phyloP scores from a whole-genome alignment of 2,797 vertebrate genomes.

The Sibirionetta formosa region DNA sequence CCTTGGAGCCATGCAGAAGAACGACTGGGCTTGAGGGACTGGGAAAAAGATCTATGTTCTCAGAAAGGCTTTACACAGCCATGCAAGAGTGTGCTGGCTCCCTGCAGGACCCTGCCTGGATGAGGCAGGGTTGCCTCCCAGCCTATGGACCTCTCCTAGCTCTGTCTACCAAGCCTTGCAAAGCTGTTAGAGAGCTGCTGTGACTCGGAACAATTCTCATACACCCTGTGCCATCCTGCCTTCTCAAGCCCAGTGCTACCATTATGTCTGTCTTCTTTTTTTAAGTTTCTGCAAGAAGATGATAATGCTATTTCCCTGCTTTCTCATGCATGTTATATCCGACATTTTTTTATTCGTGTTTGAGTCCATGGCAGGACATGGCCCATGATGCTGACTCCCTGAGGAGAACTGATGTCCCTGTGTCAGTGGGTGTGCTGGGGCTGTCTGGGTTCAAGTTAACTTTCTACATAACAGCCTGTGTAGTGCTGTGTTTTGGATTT shows the following conservation, averaged over 20 bases:
- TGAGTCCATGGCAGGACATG: background rate
- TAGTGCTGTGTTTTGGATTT: background rate
- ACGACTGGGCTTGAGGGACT: background rate
- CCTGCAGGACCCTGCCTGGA: background rate
- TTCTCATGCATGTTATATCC: background rate
- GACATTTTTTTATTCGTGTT: background rate
- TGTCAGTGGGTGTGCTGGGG: background rate
- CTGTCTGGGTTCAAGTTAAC: background rate
- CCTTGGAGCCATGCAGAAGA: background rate
- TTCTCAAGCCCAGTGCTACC: background rate
- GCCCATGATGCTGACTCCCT: background rate
- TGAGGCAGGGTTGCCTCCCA: background rate
- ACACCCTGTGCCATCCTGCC: background rate
- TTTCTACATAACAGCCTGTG: background rate
- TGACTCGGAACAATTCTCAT: background rate
- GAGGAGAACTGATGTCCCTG: background rate
- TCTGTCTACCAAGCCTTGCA: background rate
- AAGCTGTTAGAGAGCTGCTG: background rate
- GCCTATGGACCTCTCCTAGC: background rate
- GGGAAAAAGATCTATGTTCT: background rate
- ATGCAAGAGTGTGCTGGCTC: background rate
- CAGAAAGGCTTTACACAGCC: background rate
- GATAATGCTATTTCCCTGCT: background rate
- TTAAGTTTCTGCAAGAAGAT: background rate
- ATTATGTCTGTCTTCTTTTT: background rate